Percentiles rank a stretch among this genome's conserved stretches.
Conservation (phyloP, 2,888 invertebrate genomes). For the Limnephilus auricula region DNA sequence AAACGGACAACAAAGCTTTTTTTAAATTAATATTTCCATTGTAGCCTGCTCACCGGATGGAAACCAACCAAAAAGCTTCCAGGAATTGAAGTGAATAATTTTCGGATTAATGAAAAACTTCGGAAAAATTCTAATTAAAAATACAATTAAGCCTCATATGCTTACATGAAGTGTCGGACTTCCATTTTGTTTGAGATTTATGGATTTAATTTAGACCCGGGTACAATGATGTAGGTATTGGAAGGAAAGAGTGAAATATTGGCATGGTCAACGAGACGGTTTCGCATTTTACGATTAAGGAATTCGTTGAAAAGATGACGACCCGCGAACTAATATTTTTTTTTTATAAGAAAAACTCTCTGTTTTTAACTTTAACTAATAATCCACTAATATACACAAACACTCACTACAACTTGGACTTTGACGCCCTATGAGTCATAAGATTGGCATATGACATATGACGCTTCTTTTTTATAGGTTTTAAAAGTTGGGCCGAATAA, state of each 20-base stretch:
- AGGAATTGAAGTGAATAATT: background rate
- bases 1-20: no score
- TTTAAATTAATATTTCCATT: no score
- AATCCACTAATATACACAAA: no score
- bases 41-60: no score
- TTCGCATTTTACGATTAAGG: constrained; percentile 45
- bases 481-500: no score
- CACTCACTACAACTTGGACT: background rate
- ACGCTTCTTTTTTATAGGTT: no score
- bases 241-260: constrained; percentile 46
- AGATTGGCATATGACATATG: background rate
- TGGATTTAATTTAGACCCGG: constrained; percentile 48
- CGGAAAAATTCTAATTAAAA: background rate
- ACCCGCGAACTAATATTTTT: no score
- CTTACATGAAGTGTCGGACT: constrained; percentile 15
- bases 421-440: background rate
- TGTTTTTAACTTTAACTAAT: no score
- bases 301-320: constrained; percentile 22
- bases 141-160: constrained; percentile 48
- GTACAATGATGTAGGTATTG: constrained; percentile 25
- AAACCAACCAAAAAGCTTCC: no score
- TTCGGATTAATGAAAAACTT: background rate
- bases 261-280: constrained; percentile 48
- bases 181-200: constrained; percentile 53
- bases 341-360: no score